Conservation (phyloP, 2,888 invertebrate genomes). For the Heteromurus nitidus region DNA sequence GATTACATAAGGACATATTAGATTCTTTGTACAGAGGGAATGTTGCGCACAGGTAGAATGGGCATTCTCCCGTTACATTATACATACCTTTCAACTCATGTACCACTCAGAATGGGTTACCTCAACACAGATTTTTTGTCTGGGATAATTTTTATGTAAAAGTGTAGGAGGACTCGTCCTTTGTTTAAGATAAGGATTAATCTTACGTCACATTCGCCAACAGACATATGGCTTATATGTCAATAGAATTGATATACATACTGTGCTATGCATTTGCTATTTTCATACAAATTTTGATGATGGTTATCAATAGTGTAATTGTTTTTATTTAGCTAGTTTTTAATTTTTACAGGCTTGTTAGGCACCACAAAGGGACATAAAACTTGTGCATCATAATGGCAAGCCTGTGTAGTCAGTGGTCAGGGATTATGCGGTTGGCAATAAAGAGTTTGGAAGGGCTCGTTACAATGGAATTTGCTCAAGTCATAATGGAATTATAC, state of each 20-base stretch:
- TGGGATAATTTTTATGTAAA: no score
- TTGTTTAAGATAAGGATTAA: background rate
- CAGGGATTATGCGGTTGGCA: no score
- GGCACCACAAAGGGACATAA: background rate
- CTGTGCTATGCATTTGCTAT: no score
- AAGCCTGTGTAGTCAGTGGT: no score
- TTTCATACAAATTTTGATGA: background rate
- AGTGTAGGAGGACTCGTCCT: conserved; percentile 1
- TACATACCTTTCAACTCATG: background rate
- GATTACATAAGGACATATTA: no score
- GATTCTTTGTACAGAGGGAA: no score
- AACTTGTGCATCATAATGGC: background rate
- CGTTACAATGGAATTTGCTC: background rate
- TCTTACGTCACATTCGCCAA: background rate
- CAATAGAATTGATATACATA: background rate
- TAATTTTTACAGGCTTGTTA: background rate
- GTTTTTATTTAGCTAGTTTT: background rate
- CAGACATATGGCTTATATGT: background rate
- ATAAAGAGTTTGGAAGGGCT: no score
- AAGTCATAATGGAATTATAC: background rate
- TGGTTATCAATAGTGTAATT: no score
- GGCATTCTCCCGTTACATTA: no score
- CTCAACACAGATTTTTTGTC: background rate
- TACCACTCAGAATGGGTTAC: background rate
- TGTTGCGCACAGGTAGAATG: no score